Percentiles rank a stretch among this genome's conserved stretches.
phyloP scores from a whole-genome alignment of 2,797 vertebrate species.

The Pangasius mekongensis region DNA sequence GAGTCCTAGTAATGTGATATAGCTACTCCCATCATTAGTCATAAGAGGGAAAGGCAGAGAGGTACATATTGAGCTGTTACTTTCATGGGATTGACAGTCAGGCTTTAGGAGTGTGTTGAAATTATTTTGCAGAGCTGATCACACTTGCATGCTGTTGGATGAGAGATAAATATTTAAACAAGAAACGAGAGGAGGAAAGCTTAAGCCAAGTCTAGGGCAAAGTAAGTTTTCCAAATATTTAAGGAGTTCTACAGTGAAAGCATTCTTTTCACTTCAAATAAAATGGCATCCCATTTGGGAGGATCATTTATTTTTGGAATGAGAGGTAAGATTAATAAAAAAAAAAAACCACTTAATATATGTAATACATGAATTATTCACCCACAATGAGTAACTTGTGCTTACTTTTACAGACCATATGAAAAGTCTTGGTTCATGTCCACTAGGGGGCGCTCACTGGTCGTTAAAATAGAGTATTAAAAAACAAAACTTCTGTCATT shows the following conservation, averaged over 20 bases:
- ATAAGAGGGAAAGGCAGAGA: background rate
- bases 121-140: slow-evolving; percentile 31
- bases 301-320: slow-evolving; percentile 46
- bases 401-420: background rate
- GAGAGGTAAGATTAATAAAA: slow-evolving; percentile 37
- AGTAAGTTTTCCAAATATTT: slow-evolving; percentile 58
- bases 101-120: slow-evolving; percentile 23
- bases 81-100: slow-evolving; percentile 8
- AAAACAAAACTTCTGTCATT: slow-evolving; percentile 32
- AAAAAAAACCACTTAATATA: slow-evolving; percentile 31
- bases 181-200: slow-evolving; percentile 50
- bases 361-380: slow-evolving; percentile 44
- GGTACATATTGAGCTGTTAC: background rate
- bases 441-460: slow-evolving; percentile 56
- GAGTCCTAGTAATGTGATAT: slow-evolving; percentile 28
- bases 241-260: slow-evolving; percentile 52
- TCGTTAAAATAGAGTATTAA: slow-evolving; percentile 32
- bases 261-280: slow-evolving; percentile 50
- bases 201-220: slow-evolving; percentile 50
- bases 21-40: slow-evolving; percentile 16
- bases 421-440: slow-evolving; percentile 10
- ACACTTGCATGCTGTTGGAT: slow-evolving; percentile 41
- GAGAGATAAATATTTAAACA: slow-evolving; percentile 59
- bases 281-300: slow-evolving; percentile 41
- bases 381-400: slow-evolving; percentile 13